Evolutionary conservation across 2,113 vertebrate species (phyloP).

Genomic region (Nannospalax galili): DNA sequence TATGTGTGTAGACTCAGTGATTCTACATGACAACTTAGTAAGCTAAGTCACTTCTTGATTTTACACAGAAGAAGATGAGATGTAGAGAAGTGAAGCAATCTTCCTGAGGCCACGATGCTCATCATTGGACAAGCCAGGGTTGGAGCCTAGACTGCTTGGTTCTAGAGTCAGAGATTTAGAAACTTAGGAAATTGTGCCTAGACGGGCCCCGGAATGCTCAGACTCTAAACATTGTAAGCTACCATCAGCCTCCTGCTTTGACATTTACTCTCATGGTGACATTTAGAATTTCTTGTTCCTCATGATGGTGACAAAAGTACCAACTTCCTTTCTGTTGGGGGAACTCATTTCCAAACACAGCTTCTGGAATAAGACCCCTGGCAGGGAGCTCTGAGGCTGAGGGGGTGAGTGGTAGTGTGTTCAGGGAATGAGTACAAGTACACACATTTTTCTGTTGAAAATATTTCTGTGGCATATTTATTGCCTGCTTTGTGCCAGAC

Average conservation of each 20-base stretch:
- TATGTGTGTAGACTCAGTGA: neutral
- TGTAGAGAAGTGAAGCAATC: neutral
- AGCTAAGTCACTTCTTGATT: neutral
- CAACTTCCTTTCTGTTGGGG: conserved; percentile 33
- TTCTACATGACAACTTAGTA: neutral
- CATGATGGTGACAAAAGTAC: conserved; percentile 10
- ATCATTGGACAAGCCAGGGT: neutral
- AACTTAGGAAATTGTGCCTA: neutral
- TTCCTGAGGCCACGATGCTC: neutral
- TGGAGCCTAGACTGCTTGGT: neutral
- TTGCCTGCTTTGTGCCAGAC: neutral
- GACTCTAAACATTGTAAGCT: neutral
- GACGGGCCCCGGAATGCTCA: neutral
- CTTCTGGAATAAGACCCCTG: neutral
- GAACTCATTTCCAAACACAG: neutral
- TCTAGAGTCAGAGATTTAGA: neutral
- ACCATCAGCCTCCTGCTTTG: neutral
- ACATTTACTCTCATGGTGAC: conserved; percentile 28
- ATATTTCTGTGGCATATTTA: neutral
- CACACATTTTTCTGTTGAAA: neutral
- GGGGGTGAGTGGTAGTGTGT: neutral
- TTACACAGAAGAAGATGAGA: neutral
- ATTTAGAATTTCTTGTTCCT: conserved; percentile 26
- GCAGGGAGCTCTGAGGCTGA: neutral
- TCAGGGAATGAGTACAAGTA: neutral